Evolutionary conservation across 2,113 vertebrate genomes (phyloP), one percentile per base, ranked within the genome.

Genomic region (Chroicocephalus ridibundus): DNA sequence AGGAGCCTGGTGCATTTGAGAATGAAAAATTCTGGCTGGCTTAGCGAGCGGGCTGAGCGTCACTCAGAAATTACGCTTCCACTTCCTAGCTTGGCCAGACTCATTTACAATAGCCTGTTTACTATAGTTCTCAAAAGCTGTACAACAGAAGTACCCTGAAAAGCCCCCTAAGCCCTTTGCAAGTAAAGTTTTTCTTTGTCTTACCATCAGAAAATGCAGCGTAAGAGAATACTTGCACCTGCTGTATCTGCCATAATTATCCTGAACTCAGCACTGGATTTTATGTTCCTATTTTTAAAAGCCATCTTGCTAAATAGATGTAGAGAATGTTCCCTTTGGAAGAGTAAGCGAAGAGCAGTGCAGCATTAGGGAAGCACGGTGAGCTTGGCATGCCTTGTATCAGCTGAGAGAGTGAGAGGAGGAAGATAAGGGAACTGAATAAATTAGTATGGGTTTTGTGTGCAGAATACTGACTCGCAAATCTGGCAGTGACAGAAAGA

Each of bases 281-380:
- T 88, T 42, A 54, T 86, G 75, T 92, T 93, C 87, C 94, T 96
- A 69, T 96, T 96, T 97, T 95, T 93, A 96, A 97, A 95, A 97
- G 71, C 66, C 58, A 12, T 88, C 82, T 70, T 55, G 68, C 75
- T 93, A 93, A 96, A 92, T 31, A 77, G 87, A 40, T 38, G 4
- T 36, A 64, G 87, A 79, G 78, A 77, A 88, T 77, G 82, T 90
- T 96, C 66, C 70, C 82, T 96, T 75, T 85, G 90, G 71, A 95
- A 86, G 66, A 90, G 90, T 76, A 72, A 82, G 54, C 25, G 81
- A 93, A 14, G 57, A 94, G 87, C 74, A 79, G 65, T 11, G 61
- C 70, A 71, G 82, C 61, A 1, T 36, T 79, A 69, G 87, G 93
- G 76, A 79, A 88, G 82, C 83, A 34, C 17, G 0, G 0, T 82